Conservation (phyloP, 2,113 vertebrate genomes). For the Pygoscelis antarcticus region DNA sequence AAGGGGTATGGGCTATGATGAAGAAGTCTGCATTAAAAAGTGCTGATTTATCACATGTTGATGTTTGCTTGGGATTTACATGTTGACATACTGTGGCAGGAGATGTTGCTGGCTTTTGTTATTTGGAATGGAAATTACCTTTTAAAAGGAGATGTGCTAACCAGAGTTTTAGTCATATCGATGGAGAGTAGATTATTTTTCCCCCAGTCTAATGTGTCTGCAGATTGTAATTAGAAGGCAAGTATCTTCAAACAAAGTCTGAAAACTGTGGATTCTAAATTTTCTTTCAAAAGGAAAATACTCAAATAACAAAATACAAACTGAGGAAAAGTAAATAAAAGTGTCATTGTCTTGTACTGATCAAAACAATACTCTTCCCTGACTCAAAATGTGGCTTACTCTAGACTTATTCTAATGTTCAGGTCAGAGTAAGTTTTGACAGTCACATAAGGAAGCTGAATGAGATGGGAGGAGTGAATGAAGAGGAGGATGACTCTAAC, state of each 20-base stretch:
- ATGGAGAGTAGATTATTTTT: not conserved
- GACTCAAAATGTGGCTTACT: not conserved
- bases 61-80: not conserved
- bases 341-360: not conserved
- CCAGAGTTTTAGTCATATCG: not conserved
- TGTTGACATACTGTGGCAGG: not conserved
- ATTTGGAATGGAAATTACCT: not conserved
- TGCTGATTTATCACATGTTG: not conserved
- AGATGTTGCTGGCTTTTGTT: not conserved
- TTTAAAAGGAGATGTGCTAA: not conserved
- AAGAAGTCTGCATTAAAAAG: not conserved
- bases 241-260: not conserved
- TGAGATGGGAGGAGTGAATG: not conserved
- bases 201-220: not conserved
- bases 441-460: not conserved
- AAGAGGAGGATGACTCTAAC: not conserved
- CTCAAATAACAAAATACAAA: not conserved
- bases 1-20: not conserved
- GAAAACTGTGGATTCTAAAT: not conserved
- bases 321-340: not conserved
- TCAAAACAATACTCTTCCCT: not conserved
- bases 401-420: not conserved
- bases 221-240: not conserved
- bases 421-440: not conserved
- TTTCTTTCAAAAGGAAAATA: not conserved